Evolutionary conservation across 1,140 invertebrate genomes (phyloP).

Genomic region (Panulirus ornatus): DNA sequence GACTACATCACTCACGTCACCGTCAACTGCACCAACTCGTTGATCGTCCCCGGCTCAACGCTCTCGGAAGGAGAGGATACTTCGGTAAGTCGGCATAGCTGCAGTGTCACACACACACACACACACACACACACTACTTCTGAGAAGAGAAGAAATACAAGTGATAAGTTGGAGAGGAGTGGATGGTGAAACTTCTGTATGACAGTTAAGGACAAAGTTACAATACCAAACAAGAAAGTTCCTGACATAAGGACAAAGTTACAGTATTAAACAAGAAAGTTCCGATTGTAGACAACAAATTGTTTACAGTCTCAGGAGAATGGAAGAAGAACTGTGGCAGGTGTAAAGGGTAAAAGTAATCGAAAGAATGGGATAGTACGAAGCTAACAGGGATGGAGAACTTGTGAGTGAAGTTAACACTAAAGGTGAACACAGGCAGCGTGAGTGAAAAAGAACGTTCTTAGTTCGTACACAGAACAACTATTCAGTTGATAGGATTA

Average conservation of each 20-base stretch:
- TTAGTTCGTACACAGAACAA: not conserved
- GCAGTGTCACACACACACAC: not conserved
- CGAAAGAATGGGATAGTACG: not conserved
- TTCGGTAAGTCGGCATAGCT: not conserved
- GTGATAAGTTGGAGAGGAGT: not conserved
- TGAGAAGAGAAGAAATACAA: not conserved
- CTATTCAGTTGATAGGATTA: no score
- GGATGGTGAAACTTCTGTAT: not conserved
- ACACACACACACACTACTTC: no score
- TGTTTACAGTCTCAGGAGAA: not conserved
- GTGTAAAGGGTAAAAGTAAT: not conserved
- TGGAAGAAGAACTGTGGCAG: not conserved
- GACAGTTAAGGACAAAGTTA: not conserved
- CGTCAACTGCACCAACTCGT: conserved; percentile 1
- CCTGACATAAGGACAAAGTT: not conserved
- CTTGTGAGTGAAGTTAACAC: not conserved
- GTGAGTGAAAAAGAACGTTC: not conserved
- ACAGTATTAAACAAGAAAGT: not conserved
- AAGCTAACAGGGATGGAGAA: not conserved
- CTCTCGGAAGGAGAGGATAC: not conserved
- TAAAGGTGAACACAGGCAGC: not conserved
- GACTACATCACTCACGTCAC: conserved; percentile 26
- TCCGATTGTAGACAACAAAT: not conserved
- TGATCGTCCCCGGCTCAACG: not conserved
- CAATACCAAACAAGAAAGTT: not conserved